These are phyloP conservation scores for Bombus breviceps DNA, from an alignment of 1,140 invertebrate genomes.

Conservation along the genomic window DNA sequence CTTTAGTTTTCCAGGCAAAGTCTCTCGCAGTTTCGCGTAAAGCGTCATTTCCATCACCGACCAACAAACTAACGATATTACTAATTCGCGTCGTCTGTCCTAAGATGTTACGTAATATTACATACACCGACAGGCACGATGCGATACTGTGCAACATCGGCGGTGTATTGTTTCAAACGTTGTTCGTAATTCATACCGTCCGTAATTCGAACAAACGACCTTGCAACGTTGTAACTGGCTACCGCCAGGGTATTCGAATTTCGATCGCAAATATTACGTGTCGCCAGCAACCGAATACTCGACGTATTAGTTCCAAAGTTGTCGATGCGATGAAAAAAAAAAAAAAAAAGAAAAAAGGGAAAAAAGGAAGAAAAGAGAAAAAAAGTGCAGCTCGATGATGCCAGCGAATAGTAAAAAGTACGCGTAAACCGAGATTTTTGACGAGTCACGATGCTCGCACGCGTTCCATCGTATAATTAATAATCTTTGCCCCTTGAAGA, in stretches of 20 bases:
- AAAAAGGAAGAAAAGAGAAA: slow-evolving; percentile 10
- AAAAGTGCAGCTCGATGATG: background rate
- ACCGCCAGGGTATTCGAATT: slow-evolving; percentile 65
- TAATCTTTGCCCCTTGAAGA: slow-evolving; percentile 12
- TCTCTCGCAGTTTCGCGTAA: background rate
- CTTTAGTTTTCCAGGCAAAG: no score
- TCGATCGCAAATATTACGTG: slow-evolving; percentile 71
- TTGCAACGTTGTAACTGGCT: slow-evolving; percentile 60
- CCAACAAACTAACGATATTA: slow-evolving; percentile 22
- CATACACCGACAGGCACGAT: slow-evolving; percentile 36
- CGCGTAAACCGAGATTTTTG: slow-evolving; percentile 25
- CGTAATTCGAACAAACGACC: slow-evolving; percentile 67
- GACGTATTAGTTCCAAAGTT: slow-evolving; percentile 45
- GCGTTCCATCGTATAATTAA: slow-evolving; percentile 40
- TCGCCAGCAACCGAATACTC: slow-evolving; percentile 67
- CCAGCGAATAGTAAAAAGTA: background rate
- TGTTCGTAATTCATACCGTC: slow-evolving; percentile 75
- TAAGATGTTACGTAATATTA: slow-evolving; percentile 56
- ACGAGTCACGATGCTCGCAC: slow-evolving; percentile 13
- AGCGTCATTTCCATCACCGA: slow-evolving; percentile 31
- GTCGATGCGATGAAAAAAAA: background rate
- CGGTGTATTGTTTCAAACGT: slow-evolving; percentile 73
- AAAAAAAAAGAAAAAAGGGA: no score
- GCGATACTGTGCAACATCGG: slow-evolving; percentile 59
- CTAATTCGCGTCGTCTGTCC: slow-evolving; percentile 54